These are phyloP conservation scores for Tangara arthus DNA, from an alignment of 2,797 vertebrate genomes.

Conservation along the genomic window DNA sequence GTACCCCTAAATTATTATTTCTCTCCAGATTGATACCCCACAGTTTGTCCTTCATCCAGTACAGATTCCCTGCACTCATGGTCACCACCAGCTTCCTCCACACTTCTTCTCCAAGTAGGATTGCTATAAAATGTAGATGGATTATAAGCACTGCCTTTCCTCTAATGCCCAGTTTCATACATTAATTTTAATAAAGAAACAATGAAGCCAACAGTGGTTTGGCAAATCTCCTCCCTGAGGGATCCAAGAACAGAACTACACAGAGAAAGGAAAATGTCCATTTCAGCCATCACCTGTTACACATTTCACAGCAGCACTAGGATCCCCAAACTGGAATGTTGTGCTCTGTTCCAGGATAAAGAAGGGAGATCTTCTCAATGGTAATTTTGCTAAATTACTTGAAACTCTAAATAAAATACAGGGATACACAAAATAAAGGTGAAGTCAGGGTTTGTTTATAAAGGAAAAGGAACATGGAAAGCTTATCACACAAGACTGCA, in stretches of 20 bases:
- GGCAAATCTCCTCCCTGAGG: neutral
- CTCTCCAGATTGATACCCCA: neutral
- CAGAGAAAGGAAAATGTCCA: neutral
- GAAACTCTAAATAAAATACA: neutral
- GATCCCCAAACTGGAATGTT: neutral
- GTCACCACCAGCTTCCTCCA: neutral
- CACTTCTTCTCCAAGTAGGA: neutral
- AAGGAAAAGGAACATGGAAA: neutral
- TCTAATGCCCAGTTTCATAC: neutral
- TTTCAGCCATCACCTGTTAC: neutral
- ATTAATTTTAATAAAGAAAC: conserved; percentile 19
- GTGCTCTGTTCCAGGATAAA: neutral
- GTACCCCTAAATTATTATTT: neutral
- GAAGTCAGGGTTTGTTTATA: neutral
- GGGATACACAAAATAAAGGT: neutral
- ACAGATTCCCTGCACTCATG: accelerated
- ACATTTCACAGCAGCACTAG: neutral
- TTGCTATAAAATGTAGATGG: neutral
- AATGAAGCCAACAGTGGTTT: conserved; percentile 19
- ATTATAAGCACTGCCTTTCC: neutral
- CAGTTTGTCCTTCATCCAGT: neutral
- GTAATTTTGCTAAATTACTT: neutral
- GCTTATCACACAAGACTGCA: neutral
- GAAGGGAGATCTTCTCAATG: neutral
- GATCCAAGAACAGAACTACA: neutral